Percentiles rank a stretch among this genome's conserved stretches.
Evolutionary conservation across 2,797 vertebrate species (phyloP).

Genomic region (Telmatherina bonti): DNA sequence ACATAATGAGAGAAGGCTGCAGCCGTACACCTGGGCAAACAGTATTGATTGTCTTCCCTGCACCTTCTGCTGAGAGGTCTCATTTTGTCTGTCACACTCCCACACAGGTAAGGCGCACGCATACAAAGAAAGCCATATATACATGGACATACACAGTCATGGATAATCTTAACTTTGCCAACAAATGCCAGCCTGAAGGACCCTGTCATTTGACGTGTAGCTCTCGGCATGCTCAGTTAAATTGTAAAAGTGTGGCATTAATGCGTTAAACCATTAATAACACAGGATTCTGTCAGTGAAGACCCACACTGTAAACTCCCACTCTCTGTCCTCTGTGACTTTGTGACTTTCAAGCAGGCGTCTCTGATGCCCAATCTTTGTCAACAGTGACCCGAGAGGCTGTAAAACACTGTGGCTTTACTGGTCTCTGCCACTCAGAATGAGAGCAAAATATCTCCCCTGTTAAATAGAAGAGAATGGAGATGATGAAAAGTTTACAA

Average conservation of each 20-base stretch:
- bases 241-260: conserved; percentile 65
- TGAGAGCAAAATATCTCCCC: conserved; percentile 68
- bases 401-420: conserved; percentile 75
- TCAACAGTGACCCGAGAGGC: conserved; percentile 58
- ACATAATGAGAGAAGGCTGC: conserved; percentile 65
- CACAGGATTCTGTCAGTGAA: conserved; percentile 50
- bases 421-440: conserved; percentile 66
- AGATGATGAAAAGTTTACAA: conserved; percentile 77
- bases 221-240: conserved; percentile 74
- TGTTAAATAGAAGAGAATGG: conserved; percentile 75
- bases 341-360: conserved; percentile 63
- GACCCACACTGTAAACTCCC: conserved; percentile 39
- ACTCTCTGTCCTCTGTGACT: conserved; percentile 71
- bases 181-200: conserved; percentile 56
- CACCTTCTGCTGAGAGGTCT: conserved; percentile 75
- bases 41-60: conserved; percentile 78
- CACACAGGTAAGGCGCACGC: conserved; percentile 46
- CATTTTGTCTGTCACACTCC: conserved; percentile 79
- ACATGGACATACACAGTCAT: conserved; percentile 20
- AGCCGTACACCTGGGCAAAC: conserved; percentile 67
- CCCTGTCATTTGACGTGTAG: conserved; percentile 63
- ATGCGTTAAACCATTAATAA: conserved; percentile 65
- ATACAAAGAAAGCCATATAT: conserved; percentile 24
- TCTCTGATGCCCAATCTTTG: conserved; percentile 64
- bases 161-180: conserved; percentile 42